A percentile compares a stretch with the other conserved stretches of the same genome.
phyloP scores from a whole-genome alignment of 2,888 invertebrate genomes.

The Pomacea canaliculata region DNA sequence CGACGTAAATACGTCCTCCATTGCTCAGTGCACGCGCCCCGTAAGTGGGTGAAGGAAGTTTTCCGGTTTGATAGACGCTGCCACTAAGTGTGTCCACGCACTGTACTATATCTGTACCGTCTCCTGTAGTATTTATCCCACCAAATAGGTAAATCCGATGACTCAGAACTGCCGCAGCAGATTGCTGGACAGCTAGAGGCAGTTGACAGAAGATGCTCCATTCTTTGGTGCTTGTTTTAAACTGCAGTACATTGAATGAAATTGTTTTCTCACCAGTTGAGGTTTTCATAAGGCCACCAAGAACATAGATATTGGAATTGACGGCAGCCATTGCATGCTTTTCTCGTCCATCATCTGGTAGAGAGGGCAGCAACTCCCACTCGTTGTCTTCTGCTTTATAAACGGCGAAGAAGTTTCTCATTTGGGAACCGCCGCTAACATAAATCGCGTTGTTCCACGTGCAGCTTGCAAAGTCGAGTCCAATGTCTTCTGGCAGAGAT shows the following conservation, averaged over 20 bases:
- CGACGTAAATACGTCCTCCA: background rate
- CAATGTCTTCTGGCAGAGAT: too few relatives aligned
- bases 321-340: conserved; percentile 22
- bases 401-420: background rate
- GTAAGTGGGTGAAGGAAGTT: background rate
- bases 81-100: conserved; percentile 6
- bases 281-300: conserved; percentile 13
- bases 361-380: conserved; percentile 9
- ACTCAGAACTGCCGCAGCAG: conserved; percentile 8
- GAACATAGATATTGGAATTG: conserved; percentile 7
- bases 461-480: conserved; percentile 19
- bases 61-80: background rate
- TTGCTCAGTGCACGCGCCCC: background rate
- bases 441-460: conserved; percentile 17
- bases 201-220: conserved; percentile 11
- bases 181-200: conserved; percentile 4
- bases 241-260: conserved; percentile 6
- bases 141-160: conserved; percentile 3
- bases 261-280: background rate
- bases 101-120: conserved; percentile 8
- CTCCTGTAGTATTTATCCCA: too few relatives aligned
- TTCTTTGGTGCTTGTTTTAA: background rate
- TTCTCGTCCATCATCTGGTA: conserved; percentile 13
- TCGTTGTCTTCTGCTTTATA: conserved; percentile 19
- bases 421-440: conserved; percentile 17